Evolutionary conservation across 1,140 invertebrate genomes (phyloP), one percentile per base, ranked within the genome.

Genomic region (Procambarus virginalis): DNA sequence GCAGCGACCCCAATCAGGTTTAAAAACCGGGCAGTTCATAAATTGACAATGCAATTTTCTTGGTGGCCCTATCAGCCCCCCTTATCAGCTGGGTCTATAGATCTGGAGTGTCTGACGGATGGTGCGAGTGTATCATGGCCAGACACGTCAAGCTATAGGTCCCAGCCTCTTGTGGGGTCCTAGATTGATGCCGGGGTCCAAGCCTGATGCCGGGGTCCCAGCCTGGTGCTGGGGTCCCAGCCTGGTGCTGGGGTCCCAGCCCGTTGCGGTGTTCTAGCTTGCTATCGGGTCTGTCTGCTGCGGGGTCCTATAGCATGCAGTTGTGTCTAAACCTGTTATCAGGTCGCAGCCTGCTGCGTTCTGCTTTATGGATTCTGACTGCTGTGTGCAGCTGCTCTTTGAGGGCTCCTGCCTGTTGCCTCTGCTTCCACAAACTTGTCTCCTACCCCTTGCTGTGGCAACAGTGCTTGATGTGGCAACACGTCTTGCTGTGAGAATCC

Each of bases 1-100:
- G 80, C 87, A 64, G 81, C 75, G 87, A 89, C 80, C 81, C 87
- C 87, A 89, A 89, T 89, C 80, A 89, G 49, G 80, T 80, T 83
- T 83, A 89, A 89, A 88, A 89, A 89, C 80, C 49, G 34, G 64
- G 46, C 70, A 80, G 77, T 89, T 89, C 87, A 89, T 89, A 89
- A 89, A 89, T 89, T 83, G 87, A 73, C 87, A 89, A 89, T 89
- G 87, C 87, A 89, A 89, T 84, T 89, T 89, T 89, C 87, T 83
- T 83, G 80, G 80, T 48, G 80, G 79, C 81, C 87, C 82, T 89
- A 89, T 89, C 87, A 73, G 70, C 3, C 80, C 64, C 64, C 49
- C 87, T 89, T 89, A 89, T 89, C 87, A 22, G 81, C 12, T 75
- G 60, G 45, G 70, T 89, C 80, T 83, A 89, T 89, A 89, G 84